Evolutionary conservation across 2,797 vertebrate species (phyloP), one percentile per base, ranked within the genome.

Genomic region (Adrianichthys oophorus): DNA sequence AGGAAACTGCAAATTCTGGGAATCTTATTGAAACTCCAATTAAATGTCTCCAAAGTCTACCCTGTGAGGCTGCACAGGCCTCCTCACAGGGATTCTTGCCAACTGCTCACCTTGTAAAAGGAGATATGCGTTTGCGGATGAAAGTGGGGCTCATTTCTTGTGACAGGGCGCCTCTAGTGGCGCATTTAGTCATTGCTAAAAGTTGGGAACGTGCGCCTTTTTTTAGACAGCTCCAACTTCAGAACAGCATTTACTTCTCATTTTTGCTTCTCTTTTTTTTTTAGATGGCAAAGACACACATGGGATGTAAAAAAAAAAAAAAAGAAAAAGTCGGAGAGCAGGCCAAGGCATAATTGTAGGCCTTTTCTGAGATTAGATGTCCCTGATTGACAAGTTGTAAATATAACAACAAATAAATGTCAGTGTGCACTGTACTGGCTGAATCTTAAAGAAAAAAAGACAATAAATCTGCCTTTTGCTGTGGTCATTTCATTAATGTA

Each of bases 401-500:
- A 87, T 86, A 87, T 82, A 86, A 87, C 82, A 87, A 81, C 73
- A 81, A 86, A 84, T 84, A 86, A 85, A 87, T 75, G 82, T 84
- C 86, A 85, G 63, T 72, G 37, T 19, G 68, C 78, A 74, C 76
- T 81, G 80, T 76, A 79, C 69, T 85, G 78, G 78, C 84, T 67
- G 72, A 65, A 85, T 80, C 82, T 79, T 79, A 72, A 65, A 73
- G 68, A 76, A 65, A 79, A 65, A 74, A 48, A 52, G 68, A 84
- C 77, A 71, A 79, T 87, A 85, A 88, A 87, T 87, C 79, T 77
- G 62, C 52, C 74, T 59, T 86, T 85, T 74, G 77, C 80, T 82
- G 80, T 83, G 81, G 84, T 85, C 68, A 84, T 86, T 87, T 84
- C 82, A 87, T 87, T 87, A 87, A 89, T 89, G 81, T 87, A 88